Conservation (phyloP, 2,888 invertebrate genomes). For the Bruchidius siliquastri region DNA sequence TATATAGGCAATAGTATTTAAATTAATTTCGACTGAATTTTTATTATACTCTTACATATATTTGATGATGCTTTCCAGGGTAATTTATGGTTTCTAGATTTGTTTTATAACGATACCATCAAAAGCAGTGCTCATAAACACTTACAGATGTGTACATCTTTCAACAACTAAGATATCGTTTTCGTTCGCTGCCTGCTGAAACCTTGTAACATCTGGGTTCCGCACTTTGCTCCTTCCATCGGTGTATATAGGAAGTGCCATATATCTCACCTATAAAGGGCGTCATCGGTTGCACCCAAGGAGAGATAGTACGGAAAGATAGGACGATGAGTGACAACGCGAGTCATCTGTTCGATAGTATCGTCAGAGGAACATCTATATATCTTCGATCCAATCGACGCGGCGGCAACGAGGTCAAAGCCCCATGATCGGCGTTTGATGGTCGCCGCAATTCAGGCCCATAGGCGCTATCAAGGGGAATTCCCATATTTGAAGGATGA, state of each 20-base stretch:
- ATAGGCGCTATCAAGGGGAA: not conserved
- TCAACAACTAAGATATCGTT: not conserved
- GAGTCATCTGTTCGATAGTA: not conserved
- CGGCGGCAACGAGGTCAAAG: not conserved
- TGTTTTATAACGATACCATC: no score
- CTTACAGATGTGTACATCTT: not conserved
- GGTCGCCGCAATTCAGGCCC: not conserved
- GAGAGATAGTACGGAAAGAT: not conserved
- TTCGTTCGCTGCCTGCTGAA: not conserved
- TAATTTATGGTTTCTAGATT: no score
- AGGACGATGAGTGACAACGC: not conserved
- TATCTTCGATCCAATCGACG: not conserved
- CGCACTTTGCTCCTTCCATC: not conserved
- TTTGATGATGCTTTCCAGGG: no score
- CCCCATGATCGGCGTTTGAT: not conserved
- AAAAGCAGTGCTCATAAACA: not conserved
- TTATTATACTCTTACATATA: no score
- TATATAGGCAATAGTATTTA: no score
- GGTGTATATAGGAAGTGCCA: not conserved
- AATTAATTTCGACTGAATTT: no score
- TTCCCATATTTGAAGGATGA: no score
- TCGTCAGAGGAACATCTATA: not conserved
- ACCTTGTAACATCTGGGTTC: not conserved
- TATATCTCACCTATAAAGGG: not conserved
- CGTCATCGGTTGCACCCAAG: not conserved